Percentiles rank a stretch among this genome's conserved stretches.
These are phyloP conservation scores for Bubo scandiacus DNA, from an alignment of 2,113 vertebrate genomes.

Conservation along the genomic window DNA sequence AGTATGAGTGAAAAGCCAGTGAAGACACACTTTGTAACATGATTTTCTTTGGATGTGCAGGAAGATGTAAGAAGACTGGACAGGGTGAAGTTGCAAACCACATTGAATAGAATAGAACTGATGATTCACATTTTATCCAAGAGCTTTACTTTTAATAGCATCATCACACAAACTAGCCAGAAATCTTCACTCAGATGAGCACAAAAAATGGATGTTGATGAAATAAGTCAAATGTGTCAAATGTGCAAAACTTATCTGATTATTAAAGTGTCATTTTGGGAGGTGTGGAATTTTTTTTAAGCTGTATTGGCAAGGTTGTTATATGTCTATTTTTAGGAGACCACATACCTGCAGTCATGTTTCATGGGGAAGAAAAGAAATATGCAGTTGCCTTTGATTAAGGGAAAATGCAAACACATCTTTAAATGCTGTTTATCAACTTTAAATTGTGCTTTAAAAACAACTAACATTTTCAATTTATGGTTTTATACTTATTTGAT, in stretches of 20 bases:
- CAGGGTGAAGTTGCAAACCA: neutral
- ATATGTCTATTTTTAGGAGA: neutral
- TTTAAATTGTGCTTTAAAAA: constrained; percentile 16
- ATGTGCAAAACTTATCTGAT: neutral
- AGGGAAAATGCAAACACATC: neutral
- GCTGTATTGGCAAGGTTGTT: neutral
- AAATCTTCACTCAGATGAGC: neutral
- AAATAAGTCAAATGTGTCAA: neutral
- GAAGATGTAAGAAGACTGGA: neutral
- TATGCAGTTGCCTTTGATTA: constrained; percentile 20
- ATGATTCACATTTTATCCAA: neutral
- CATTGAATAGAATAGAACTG: neutral
- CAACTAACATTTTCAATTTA: neutral
- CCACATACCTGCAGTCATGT: neutral
- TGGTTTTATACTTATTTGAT: neutral
- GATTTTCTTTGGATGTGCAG: neutral
- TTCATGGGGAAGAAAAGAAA: constrained; percentile 18
- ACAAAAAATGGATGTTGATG: neutral
- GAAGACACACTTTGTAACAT: neutral
- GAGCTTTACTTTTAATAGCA: neutral
- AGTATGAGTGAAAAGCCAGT: neutral
- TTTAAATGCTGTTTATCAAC: constrained; percentile 35
- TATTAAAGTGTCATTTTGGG: neutral
- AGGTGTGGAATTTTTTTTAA: neutral
- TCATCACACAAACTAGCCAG: neutral